Evolutionary conservation across 2,113 vertebrate genomes (phyloP).

Genomic region (Athene noctua): DNA sequence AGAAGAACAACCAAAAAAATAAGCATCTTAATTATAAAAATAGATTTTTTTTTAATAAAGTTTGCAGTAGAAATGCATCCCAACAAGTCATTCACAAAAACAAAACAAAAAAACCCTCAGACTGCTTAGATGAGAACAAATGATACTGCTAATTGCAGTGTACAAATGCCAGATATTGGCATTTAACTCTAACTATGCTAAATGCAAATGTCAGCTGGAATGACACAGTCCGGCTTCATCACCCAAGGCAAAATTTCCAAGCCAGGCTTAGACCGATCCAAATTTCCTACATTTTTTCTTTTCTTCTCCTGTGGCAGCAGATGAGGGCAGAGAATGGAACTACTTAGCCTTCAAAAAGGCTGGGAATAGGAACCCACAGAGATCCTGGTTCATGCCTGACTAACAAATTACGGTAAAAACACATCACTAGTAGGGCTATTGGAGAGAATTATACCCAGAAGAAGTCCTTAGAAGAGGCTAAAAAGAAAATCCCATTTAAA

Average conservation of each 20-base stretch:
- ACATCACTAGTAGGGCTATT: conserved; percentile 36
- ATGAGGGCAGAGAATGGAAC: conserved; percentile 33
- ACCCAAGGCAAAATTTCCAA: conserved; percentile 46
- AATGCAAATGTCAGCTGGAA: conserved; percentile 28
- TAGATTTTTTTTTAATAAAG: not conserved
- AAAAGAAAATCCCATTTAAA: conserved; percentile 46
- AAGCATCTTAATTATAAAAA: not conserved
- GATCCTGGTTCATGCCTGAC: conserved; percentile 60
- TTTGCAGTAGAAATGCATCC: not conserved
- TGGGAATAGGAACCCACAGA: conserved; percentile 46
- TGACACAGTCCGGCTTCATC: conserved; percentile 38
- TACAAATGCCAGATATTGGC: conserved; percentile 8
- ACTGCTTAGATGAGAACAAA: conserved; percentile 29
- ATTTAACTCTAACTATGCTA: conserved; percentile 28
- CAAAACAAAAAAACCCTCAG: not conserved
- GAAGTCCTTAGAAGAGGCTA: conserved; percentile 31
- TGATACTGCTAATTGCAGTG: conserved; percentile 27
- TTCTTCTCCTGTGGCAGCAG: conserved; percentile 47
- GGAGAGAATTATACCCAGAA: conserved; percentile 48
- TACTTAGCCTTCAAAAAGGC: conserved; percentile 36
- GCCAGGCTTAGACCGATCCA: conserved; percentile 11
- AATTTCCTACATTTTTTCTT: conserved; percentile 58
- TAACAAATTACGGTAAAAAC: conserved; percentile 62
- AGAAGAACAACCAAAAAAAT: not conserved
- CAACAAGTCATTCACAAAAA: not conserved